Evolutionary conservation across 1,140 invertebrate species (phyloP), one percentile per base, ranked within the genome.

Genomic region (Pseudomyrmex cubaensis): DNA sequence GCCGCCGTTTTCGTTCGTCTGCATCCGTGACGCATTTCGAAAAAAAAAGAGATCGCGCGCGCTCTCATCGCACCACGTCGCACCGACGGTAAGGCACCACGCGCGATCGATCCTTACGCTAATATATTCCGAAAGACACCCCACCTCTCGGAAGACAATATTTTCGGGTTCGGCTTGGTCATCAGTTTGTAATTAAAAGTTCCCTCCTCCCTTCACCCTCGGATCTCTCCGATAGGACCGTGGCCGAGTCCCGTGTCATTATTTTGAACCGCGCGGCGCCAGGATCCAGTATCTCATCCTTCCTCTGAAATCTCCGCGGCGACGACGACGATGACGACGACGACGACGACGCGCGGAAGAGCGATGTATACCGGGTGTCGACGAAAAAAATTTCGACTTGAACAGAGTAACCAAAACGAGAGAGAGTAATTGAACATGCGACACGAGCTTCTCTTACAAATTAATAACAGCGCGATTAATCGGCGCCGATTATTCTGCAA

Each of bases 151-250:
- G 91, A 92, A 93, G 92, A 94, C 92, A 93, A 92, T 94, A 94
- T 93, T 93, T 93, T 93, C 88, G 87, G 90, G 90, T 93, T 93
- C 90, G 93, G 93, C 92, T 93, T 92, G 91, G 92, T 94, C 93
- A 94, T 93, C 93, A 93, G 91, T 91, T 93, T 90, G 93, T 94
- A 94, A 94, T 94, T 94, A 94, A 93, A 94, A 94, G 90, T 92
- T 93, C 90, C 59, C 64, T 46, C 76, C 22, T 35, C 69, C 70
- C 7, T n/a, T n/a, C 44, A 13, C 20, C 13, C 4, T 50, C 35
- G 12, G 63, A 13, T 35, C 15, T 52, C 87, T 86, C 90, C 88
- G 90, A 91, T 91, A 90, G 89, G 91, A 93, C 90, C 84, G 77
- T 76, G 82, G 87, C 82, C 84, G 59, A 76, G 70, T 80, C 87